These are phyloP conservation scores for Rhopilema esculentum DNA, from an alignment of 30 jellyfish, hydroid and myxozoan species.

Conservation along the genomic window DNA sequence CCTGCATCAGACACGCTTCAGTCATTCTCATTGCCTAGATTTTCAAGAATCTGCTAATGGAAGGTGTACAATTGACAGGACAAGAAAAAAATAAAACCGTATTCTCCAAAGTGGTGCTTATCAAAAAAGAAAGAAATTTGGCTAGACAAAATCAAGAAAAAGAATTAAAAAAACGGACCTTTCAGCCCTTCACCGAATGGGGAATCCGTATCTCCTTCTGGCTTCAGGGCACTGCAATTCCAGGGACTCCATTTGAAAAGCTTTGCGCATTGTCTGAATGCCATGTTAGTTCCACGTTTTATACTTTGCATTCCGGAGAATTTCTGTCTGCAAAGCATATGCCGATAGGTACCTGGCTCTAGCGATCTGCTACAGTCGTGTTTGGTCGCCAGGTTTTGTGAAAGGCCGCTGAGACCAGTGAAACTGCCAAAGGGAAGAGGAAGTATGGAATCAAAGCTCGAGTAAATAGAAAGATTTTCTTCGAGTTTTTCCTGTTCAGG, in stretches of 20 bases:
- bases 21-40: too few relatives aligned
- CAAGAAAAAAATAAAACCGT: too few relatives aligned
- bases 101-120: too few relatives aligned
- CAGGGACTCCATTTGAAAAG: slow-evolving; percentile 56
- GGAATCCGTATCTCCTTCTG: slow-evolving; percentile 40
- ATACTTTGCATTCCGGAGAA: slow-evolving; percentile 71
- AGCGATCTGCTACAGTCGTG: slow-evolving; percentile 50
- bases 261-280: slow-evolving; percentile 59
- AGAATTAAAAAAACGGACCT: slow-evolving; percentile 22
- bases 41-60: too few relatives aligned
- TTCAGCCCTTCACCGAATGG: slow-evolving; percentile 67
- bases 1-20: too few relatives aligned
- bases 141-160: neutral
- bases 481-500: neutral
- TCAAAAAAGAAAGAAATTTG: neutral
- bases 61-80: too few relatives aligned
- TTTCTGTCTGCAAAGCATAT: slow-evolving; percentile 48
- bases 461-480: neutral
- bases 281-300: slow-evolving; percentile 54
- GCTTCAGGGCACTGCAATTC: slow-evolving; percentile 70
- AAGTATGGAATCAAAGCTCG: neutral
- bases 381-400: slow-evolving; percentile 29
- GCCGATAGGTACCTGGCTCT: slow-evolving; percentile 62
- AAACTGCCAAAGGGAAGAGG: slow-evolving; percentile 7
- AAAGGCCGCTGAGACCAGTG: slow-evolving; percentile 61